A percentile compares a stretch with the other conserved stretches of the same genome.
Evolutionary conservation across 2,797 vertebrate genomes (phyloP).

Genomic region (Octomys mimax): DNA sequence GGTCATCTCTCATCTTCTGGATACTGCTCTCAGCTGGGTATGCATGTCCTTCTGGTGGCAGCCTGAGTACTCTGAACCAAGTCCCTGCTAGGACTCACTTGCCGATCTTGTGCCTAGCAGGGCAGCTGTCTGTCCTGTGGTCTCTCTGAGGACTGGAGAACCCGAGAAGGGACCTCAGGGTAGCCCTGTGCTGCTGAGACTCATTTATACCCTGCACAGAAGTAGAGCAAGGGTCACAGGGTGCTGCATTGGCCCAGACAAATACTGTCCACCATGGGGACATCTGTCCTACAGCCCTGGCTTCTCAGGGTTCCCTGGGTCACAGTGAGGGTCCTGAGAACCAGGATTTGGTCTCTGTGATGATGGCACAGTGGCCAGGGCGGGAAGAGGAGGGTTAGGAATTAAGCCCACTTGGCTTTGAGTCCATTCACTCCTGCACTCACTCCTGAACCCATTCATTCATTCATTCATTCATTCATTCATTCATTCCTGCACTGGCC

Average conservation of each 20-base stretch:
- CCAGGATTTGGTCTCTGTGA: too few relatives aligned
- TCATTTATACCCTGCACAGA: neutral
- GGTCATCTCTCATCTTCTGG: neutral
- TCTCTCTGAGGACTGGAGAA: neutral
- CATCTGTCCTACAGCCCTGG: neutral
- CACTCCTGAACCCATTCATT: neutral
- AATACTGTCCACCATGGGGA: neutral
- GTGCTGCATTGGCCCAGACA: too few relatives aligned
- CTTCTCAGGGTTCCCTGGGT: neutral
- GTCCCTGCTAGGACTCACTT: neutral
- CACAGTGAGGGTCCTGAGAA: neutral
- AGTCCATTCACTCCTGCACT: neutral
- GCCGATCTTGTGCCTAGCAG: neutral
- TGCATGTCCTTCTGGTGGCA: neutral
- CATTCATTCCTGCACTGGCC: neutral
- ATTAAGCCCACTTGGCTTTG: neutral
- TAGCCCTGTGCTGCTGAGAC: neutral
- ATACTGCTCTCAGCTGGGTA: neutral
- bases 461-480: neutral
- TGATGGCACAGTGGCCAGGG: neutral
- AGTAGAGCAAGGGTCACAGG: neutral
- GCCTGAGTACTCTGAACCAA: neutral
- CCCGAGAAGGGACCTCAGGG: neutral
- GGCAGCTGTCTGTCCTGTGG: neutral
- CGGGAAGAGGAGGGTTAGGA: too few relatives aligned